phyloP scores from a whole-genome alignment of 1,140 invertebrate species.

The Camponotus pennsylvanicus region DNA sequence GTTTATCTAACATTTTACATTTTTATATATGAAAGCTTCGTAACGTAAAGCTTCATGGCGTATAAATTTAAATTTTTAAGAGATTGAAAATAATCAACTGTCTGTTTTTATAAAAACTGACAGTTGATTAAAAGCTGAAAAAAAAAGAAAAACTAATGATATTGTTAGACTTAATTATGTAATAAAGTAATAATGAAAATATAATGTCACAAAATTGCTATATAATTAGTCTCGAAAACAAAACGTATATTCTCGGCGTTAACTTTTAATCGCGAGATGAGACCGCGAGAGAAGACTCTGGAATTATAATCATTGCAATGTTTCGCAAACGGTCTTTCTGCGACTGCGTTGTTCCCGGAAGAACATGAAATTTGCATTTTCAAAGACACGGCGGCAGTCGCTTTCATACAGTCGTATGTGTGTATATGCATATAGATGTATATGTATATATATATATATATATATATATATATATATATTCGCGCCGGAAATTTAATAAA shows the following conservation, averaged over 20 bases:
- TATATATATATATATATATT: not conserved
- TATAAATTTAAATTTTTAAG: not conserved
- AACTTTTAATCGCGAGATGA: not conserved
- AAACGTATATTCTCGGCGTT: not conserved
- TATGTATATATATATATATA: too few relatives aligned
- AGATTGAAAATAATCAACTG: too few relatives aligned
- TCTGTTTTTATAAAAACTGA: too few relatives aligned
- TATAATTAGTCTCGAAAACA: not conserved
- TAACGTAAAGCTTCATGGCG: not conserved
- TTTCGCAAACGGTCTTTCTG: not conserved
- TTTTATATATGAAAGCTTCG: not conserved
- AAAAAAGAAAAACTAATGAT: not conserved
- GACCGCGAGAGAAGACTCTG: not conserved
- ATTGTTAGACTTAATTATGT: not conserved
- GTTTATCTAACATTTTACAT: not conserved
- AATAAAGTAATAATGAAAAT: not conserved
- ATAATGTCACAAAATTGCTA: not conserved
- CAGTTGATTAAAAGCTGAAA: too few relatives aligned
- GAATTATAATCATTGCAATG: conserved; percentile 4
- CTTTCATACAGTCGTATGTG: not conserved
- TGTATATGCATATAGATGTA: not conserved
- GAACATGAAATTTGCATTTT: conserved; percentile 34
- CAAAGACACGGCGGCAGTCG: not conserved
- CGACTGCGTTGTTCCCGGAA: not conserved
- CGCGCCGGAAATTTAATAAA: conserved; percentile 24